phyloP scores from a whole-genome alignment of 2,888 invertebrate species.

The Fragum sueziense region DNA sequence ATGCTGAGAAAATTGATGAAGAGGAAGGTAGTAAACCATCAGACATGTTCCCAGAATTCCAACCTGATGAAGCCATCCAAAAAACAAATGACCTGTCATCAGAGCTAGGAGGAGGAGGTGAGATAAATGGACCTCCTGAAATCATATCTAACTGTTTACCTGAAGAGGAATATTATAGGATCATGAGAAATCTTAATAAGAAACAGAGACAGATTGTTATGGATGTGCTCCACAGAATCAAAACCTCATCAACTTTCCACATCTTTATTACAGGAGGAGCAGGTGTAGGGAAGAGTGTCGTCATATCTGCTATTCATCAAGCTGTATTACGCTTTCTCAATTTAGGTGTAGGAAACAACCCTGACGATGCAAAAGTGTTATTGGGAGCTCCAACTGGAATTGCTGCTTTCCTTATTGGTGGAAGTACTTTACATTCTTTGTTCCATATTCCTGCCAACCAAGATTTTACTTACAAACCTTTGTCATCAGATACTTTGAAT shows the following conservation, averaged over 20 bases:
- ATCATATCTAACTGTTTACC: background rate
- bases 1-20: constrained; percentile 2
- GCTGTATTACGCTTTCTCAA: no score
- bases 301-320: no score
- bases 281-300: no score
- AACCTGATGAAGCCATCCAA: background rate
- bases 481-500: background rate
- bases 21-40: no score
- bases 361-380: background rate
- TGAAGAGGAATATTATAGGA: background rate
- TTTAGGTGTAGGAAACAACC: no score
- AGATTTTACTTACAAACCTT: background rate
- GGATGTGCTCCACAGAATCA: background rate
- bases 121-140: no score
- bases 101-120: no score
- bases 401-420: background rate
- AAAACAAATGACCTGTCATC: no score
- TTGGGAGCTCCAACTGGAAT: background rate
- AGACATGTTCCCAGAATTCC: background rate
- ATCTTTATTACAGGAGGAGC: no score
- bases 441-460: background rate
- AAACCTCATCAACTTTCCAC: no score
- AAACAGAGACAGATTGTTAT: background rate
- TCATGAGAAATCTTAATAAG: background rate
- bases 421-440: background rate